A percentile compares a stretch with the other conserved stretches of the same genome.
Evolutionary conservation across 1,140 invertebrate species (phyloP).

Genomic region (Brachionus koreanus): DNA sequence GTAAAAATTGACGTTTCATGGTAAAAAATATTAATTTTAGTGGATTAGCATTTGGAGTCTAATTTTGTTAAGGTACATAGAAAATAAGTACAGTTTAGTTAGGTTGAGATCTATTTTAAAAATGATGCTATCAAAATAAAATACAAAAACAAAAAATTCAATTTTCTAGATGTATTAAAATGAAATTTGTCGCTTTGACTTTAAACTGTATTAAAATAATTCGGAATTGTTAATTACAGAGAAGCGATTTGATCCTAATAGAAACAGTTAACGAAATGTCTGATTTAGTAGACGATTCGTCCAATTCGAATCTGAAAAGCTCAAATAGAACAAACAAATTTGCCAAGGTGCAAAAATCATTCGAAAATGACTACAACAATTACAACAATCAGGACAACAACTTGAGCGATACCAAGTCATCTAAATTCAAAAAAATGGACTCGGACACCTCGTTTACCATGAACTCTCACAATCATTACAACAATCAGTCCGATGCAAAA

Average conservation of each 20-base stretch:
- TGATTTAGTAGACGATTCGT: constrained; percentile 10
- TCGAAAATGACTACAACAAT: constrained; percentile 25
- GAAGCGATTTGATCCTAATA: constrained; percentile 1
- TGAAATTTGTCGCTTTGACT: neutral
- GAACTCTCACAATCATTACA: constrained; percentile 17
- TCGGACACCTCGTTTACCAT: constrained; percentile 21
- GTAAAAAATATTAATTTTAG: too few species aligned
- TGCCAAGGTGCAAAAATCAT: neutral
- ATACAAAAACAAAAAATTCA: neutral
- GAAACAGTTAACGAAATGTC: constrained; percentile 36
- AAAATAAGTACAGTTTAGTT: too few species aligned
- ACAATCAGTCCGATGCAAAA: neutral
- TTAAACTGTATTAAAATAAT: neutral
- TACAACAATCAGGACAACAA: constrained; percentile 37
- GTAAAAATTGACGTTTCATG: too few species aligned
- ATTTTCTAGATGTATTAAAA: neutral
- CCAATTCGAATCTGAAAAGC: neutral
- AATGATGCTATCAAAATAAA: neutral
- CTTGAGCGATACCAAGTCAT: neutral
- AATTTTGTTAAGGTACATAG: too few species aligned
- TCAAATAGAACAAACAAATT: constrained; percentile 5
- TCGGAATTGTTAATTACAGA: constrained; percentile 2
- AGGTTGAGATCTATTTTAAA: neutral
- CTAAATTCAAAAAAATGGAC: constrained; percentile 35
- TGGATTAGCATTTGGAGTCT: too few species aligned